Base-by-base conservation (phyloP, 2,888 invertebrate species). In the Dicycla oo region DNA sequence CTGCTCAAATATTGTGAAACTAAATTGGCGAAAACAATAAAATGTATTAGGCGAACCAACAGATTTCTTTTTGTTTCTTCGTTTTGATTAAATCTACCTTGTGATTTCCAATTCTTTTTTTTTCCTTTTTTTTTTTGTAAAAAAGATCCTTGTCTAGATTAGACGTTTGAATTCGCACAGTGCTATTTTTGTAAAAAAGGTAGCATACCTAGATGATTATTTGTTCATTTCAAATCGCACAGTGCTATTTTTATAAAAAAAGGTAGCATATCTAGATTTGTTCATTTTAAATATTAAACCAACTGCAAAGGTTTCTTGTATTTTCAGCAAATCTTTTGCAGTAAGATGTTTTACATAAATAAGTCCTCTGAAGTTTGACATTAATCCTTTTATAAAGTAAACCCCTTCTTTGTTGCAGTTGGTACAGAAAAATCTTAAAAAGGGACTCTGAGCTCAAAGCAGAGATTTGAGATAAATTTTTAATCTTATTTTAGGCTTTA, bases 381-480 rank as follows among this genome's bases (percentile, higher is more conserved):
- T 86, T 93, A 92, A 93, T 92, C 93, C 88, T 84, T 90, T 92
- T 89, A 91, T 91, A 89, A 89, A 87, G 86, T 88, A 85, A 83
- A 86, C 87, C 83, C 79, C 15, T 83, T 80, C 88, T 84, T 92
- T 92, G 91, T 91, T 88, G 83, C 76, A 54, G 82, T 69, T 72
- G 81, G 80, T 80, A 80, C 84, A 82, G 82, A 78, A 82, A 85
- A 78, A 69, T 78, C 74, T 67, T 74, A 81, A 86, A 86, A 87
- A 87, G 72, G 78, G 78, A 82, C 85, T 84, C 62, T 80, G 80
- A 43, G 43, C 70, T 58, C 54, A 53, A 54, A 73, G 56, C 64
- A 65, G 64, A 58, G 77, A 80, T 81, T 78, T 64, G 77, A 72
- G 81, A 81, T 75, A 80, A 82, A 87, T 86, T 85, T 71, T 75